Percentiles rank a stretch among this genome's conserved stretches.
Evolutionary conservation across 1,140 invertebrate genomes (phyloP).

Genomic region (Caenorhabditis remanei): DNA sequence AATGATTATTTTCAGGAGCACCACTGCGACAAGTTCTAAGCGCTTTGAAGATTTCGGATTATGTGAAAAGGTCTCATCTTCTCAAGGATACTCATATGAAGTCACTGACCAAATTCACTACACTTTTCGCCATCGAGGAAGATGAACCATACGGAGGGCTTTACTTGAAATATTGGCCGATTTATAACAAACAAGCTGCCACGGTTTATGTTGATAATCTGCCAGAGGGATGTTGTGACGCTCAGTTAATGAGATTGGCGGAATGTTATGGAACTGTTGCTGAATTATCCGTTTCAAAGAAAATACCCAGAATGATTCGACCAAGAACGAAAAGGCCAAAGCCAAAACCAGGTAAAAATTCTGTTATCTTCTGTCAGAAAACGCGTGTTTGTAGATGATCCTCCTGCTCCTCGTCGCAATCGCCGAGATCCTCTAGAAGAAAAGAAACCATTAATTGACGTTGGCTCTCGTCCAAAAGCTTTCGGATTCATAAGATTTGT

Average conservation of each 20-base stretch:
- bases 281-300: neutral
- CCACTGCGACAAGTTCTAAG: neutral
- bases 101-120: neutral
- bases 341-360: neutral
- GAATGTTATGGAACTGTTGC: slow-evolving; percentile 15
- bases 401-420: neutral
- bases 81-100: slow-evolving; percentile 20
- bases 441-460: slow-evolving; percentile 27
- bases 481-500: slow-evolving; percentile 32
- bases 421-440: neutral
- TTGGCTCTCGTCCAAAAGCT: neutral
- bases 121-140: slow-evolving; percentile 30
- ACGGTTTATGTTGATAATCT: slow-evolving; percentile 39
- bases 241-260: neutral
- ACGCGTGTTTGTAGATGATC: neutral
- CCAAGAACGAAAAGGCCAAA: neutral
- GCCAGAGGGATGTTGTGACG: slow-evolving; percentile 14
- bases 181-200: neutral
- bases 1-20: neutral
- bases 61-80: slow-evolving; percentile 11
- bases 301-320: neutral
- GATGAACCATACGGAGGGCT: neutral
- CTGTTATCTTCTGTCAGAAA: neutral
- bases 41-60: neutral
- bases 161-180: neutral